These are phyloP conservation scores for Capitella teleta DNA, from an alignment of 1,140 invertebrate genomes.

Conservation along the genomic window DNA sequence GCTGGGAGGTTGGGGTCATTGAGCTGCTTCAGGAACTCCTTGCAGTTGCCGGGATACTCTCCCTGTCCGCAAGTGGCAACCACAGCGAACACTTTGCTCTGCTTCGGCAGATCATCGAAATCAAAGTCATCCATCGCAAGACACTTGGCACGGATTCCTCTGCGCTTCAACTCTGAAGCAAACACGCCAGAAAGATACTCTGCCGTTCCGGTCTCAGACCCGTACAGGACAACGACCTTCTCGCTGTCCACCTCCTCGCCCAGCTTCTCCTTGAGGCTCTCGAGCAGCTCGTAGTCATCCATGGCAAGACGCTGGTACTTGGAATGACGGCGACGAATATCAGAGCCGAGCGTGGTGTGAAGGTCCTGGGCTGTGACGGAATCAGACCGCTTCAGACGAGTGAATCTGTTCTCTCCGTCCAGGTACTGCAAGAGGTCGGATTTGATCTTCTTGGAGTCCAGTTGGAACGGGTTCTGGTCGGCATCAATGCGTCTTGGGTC, in stretches of 20 bases:
- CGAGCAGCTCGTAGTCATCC: conserved; percentile 14
- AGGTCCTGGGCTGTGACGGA: conserved; percentile 5
- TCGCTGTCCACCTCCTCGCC: conserved; percentile 8
- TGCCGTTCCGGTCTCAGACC: conserved; percentile 13
- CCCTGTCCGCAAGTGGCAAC: conserved; percentile 14
- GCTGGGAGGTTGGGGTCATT: conserved; percentile 4
- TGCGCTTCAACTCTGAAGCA: conserved; percentile 10
- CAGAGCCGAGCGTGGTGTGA: conserved; percentile 1
- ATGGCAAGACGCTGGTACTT: conserved; percentile 11
- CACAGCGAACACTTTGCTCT: conserved; percentile 10
- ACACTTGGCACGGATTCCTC: conserved; percentile 13
- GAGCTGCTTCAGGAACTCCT: conserved; percentile 11
- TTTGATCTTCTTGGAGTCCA: conserved; percentile 14
- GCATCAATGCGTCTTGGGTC: conserved; percentile 6
- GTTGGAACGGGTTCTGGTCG: conserved; percentile 12
- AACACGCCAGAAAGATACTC: conserved; percentile 9
- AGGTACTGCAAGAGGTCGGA: conserved; percentile 9
- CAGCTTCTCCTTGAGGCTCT: conserved; percentile 10
- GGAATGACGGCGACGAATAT: conserved; percentile 1
- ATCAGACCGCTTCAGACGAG: conserved; percentile 7
- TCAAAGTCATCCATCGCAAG: conserved; percentile 15
- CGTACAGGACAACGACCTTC: conserved; percentile 12
- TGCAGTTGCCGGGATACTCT: conserved; percentile 13
- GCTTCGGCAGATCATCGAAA: conserved; percentile 12
- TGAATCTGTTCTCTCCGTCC: conserved; percentile 11